Base-by-base conservation (phyloP, 1,140 invertebrate genomes). In the Drosophila sturtevanti region DNA sequence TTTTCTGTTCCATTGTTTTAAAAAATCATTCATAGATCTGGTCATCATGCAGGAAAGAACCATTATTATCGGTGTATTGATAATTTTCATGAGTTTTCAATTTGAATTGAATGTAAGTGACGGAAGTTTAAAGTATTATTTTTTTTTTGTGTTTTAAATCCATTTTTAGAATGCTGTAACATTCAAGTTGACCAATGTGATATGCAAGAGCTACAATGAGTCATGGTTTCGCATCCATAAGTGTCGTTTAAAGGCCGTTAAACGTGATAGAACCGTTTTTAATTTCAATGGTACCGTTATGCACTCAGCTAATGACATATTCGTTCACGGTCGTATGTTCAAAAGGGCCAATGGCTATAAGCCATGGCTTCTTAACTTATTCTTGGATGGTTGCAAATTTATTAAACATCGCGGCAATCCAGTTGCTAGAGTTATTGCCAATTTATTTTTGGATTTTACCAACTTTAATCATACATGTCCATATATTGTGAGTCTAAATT, bases 381-480 rank as follows among this genome's bases (percentile, higher is more conserved):
- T 11, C 1, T 12, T 58, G 5, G 55, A 58, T 31, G 3, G 2
- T 11, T 58, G 55, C 16, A 31, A 31, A 21, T 58, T 37, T 14
- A 1, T 37, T 10, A 5, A 12, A 3, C 18, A 21, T 1, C 12
- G 9, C 1, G 35, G 18, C 18, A 58, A 58, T 37, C 55, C 55
- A 11, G 24, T 12, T 12, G 55, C 16, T 6, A 58, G 10, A 16
- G 1, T 58, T 6, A 10, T 37, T 18, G 27, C 5, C 7, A 37
- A 12, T 1, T 10, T 58, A 16, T 18, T 58, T 35, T 10, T 10
- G 11, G 55, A 58, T 16, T 58, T 58, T 4, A 35, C 55, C 9
- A 58, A 58, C 24, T 58, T 58, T 21, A 58, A 37, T 58, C 55
- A 58, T 11, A 18, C 55, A 1, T 58, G 55, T 58, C 55, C 55